Conservation (phyloP, 2,797 vertebrate genomes). For the Micrastur ruficollis region DNA sequence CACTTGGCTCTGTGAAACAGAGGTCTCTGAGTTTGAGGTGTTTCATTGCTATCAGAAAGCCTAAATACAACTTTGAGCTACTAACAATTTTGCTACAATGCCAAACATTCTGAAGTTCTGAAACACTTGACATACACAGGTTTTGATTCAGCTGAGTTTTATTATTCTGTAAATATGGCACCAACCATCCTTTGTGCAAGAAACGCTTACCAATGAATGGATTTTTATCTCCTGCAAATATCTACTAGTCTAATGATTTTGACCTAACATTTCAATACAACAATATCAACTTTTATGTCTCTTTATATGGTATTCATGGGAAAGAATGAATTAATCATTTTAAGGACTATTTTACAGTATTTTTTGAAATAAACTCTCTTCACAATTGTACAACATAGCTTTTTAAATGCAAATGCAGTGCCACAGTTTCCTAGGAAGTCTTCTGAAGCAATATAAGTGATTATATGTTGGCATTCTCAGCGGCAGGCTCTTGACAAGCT, state of each 20-base stretch:
- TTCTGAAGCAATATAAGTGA: slow-evolving; percentile 40
- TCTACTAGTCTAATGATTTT: neutral
- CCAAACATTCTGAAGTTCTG: neutral
- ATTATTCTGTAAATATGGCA: neutral
- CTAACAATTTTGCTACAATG: neutral
- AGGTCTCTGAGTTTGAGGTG: neutral
- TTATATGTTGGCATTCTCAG: slow-evolving; percentile 70
- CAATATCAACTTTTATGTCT: slow-evolving; percentile 13
- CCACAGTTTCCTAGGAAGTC: slow-evolving; percentile 37
- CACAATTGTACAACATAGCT: slow-evolving; percentile 7
- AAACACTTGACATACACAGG: neutral
- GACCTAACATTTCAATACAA: slow-evolving; percentile 7
- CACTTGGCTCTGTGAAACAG: neutral
- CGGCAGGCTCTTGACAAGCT: slow-evolving; percentile 63
- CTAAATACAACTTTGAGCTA: neutral
- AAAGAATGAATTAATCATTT: slow-evolving; percentile 54
- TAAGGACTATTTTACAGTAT: slow-evolving; percentile 25
- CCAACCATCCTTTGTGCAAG: neutral
- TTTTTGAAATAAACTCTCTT: slow-evolving; percentile 43
- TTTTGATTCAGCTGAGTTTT: neutral
- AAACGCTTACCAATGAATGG: neutral
- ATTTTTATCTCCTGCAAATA: neutral
- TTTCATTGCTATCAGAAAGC: neutral
- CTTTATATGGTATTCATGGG: neutral
- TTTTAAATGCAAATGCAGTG: slow-evolving; percentile 71